Evolutionary conservation across 2,797 vertebrate genomes (phyloP), one percentile per base, ranked within the genome.

Genomic region (Lophotriccus pileatus): DNA sequence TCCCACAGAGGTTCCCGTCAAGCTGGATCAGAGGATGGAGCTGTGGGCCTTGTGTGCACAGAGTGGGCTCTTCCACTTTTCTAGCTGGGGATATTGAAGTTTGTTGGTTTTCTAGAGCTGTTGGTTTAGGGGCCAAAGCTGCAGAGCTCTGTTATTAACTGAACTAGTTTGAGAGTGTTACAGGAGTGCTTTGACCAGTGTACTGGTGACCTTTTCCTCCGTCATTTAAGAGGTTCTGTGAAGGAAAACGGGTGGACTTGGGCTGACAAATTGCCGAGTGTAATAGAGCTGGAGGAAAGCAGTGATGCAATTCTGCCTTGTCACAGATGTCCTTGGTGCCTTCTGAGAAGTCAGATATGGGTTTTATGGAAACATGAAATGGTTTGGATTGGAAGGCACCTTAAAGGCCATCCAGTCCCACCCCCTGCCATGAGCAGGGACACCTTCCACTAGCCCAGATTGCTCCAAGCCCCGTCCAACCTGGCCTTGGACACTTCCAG

Each of bases 1-100:
- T n/a, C 34, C 43, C 63, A 3, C 1, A 0, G 0, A 6, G 22
- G 10, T 23, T 76, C 15, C 30, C 0, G 0, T n/a, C 55, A 32
- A 9, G 60, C 37, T 41, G 83, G 21, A 14, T 47, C 18, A 10
- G 69, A 12, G 56, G 39, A 58, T 39, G 49, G 50, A 52, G 81
- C 74, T 58, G 24, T 10, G 37, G 39, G 30, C 55, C 36, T 16
- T 7, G n/a, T 1, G 1, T 13, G 53, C 34, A 0, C 20, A 9
- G 32, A 4, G 16, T 1, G 56, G 22, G 24, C 24, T 76, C n/a
- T 15, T 49, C 22, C 28, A 3, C 6, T 0, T n/a, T 23, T 53
- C 53, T n/a, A 2, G 1, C 30, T 32, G 78, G 22, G n/a, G 24
- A 20, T 36, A 9, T 19, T 7, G 59, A 20, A 14, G 22, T n/a